Evolutionary conservation across 2,797 vertebrate genomes (phyloP), one percentile per base, ranked within the genome.

Genomic region (Eutrigla gurnardus): DNA sequence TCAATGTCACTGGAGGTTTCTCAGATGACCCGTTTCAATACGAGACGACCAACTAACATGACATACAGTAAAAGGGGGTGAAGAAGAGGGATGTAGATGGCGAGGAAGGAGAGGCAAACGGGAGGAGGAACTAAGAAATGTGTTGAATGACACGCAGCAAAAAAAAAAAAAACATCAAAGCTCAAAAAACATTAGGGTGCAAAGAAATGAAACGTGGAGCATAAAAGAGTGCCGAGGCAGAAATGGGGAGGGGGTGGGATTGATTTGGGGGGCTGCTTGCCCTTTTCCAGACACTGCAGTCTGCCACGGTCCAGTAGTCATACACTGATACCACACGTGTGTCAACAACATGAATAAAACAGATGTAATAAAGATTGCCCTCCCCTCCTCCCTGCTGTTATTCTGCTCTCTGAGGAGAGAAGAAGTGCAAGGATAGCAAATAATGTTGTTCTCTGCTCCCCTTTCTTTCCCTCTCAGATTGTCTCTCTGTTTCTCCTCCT

Each of bases 291-390:
- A 91, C 83, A 81, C 77, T 81, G 87, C 91, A 84, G 86, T 91
- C 87, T 87, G 85, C 86, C 91, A 94, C 74, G 93, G 84, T 94
- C 90, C 92, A 90, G 74, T 84, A 86, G 87, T 85, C 89, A 86
- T 88, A 92, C 90, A 92, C 90, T 89, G 91, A 94, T 92, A 94
- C 92, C 90, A 86, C 90, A 81, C 77, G 80, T 70, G 79, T 91
- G 92, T 94, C 91, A 91, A 93, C 92, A 91, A 88, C 92, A 92
- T 92, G 93, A 95, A 94, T 95, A 95, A 93, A 95, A 93, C 90
- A 93, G 90, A 93, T 92, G 93, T 93, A 94, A 93, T 93, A 93
- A 93, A 93, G 92, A 92, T 81, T 69, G 79, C 74, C 76, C 43
- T 57, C 67, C 13, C 42, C 64, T 42, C 52, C 50, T 52, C 65